Base-by-base conservation (phyloP, 2,797 vertebrate species). In the Lophotriccus pileatus region DNA sequence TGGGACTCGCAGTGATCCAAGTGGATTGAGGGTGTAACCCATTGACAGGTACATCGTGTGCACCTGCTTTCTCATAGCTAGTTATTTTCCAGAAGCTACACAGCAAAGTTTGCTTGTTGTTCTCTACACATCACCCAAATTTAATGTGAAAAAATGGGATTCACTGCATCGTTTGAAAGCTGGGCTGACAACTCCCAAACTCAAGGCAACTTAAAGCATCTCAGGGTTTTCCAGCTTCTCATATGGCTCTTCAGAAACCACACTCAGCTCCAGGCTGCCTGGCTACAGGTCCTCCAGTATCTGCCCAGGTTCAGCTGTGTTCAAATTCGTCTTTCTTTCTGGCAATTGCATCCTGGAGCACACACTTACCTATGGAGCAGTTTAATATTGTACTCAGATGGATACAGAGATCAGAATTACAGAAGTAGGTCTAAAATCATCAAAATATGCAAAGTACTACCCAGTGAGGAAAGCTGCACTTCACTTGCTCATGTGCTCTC, bases 341-440 rank as follows among this genome's bases (percentile, higher is more conserved):
- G 28, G 43, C 23, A 87, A 4, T 20, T 4, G 1, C 3, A 9
- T 23, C 66, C 46, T 18, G 44, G 52, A 86, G 53, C 24, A 8
- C 5, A 25, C 14, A 14, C 6, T 18, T 23, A 4, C 0, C 3
- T 4, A 11, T 4, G 20, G 39, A 53, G 50, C 60, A 34, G 53
- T 16, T 46, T 27, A 30, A 69, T n/a, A 5, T 0, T 52, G 30
- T 20, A 13, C 27, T 52, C 4, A 2, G 19, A 19, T 0, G 8
- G 34, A n/a, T 16, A 10, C 7, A 23, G 52, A 67, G 12, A 50
- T 23, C 23, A 69, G 55, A 80, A 52, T 49, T 28, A n/a, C 17
- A n/a, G 6, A 39, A 56, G 7, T 10, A 21, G 1, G 8, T 2
- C 12, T 22, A 21, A 2, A 34, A 12, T 3, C 34, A 68, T 18